A percentile compares a stretch with the other conserved stretches of the same genome.
These are phyloP conservation scores for Acipenser transmontanus DNA, from an alignment of 2,797 vertebrate species.

Conservation along the genomic window DNA sequence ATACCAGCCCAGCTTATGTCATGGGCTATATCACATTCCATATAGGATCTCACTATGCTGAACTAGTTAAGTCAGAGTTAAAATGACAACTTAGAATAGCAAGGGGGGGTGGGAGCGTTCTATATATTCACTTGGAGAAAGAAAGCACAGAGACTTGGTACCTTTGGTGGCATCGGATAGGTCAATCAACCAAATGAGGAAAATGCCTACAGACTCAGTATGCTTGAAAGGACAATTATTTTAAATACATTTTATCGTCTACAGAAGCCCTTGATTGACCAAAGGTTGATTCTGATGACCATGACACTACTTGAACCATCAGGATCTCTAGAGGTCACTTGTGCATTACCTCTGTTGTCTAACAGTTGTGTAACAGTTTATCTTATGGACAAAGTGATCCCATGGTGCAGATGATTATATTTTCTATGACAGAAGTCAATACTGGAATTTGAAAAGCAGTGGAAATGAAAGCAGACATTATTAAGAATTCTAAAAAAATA, in stretches of 20 bases:
- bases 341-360: slow-evolving; percentile 8
- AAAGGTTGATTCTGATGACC: slow-evolving; percentile 23
- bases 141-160: no score
- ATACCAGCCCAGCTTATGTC: no score
- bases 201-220: background rate
- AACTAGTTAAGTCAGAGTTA: no score
- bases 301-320: slow-evolving; percentile 30
- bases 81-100: no score
- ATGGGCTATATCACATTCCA: no score
- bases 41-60: no score
- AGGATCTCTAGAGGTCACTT: slow-evolving; percentile 34
- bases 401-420: background rate
- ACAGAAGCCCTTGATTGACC: slow-evolving; percentile 18
- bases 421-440: slow-evolving; percentile 3
- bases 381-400: slow-evolving; percentile 3
- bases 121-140: no score
- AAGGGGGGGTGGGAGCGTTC: no score
- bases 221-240: slow-evolving; percentile 11
- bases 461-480: background rate
- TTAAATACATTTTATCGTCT: background rate
- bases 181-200: background rate
- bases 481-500: no score
- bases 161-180: no score
- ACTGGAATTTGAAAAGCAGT: background rate
- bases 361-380: background rate